These are phyloP conservation scores for Cephus spinipes DNA, from an alignment of 2,888 invertebrate species.

Conservation along the genomic window DNA sequence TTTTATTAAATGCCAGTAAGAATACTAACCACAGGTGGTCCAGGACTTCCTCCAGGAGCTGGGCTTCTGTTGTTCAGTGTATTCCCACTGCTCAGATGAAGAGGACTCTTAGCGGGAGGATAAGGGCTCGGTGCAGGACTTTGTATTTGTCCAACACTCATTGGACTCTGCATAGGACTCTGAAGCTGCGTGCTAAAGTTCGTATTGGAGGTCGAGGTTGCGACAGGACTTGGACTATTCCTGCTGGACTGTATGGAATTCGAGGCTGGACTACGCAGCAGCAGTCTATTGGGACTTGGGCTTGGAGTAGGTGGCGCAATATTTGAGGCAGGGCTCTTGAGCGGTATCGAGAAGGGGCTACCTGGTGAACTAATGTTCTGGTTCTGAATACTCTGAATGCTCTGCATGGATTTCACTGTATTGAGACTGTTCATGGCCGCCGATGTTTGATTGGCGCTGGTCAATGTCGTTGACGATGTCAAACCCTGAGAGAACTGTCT, in stretches of 20 bases:
- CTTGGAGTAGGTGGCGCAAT: conserved; percentile 64
- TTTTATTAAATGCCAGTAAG: neutral
- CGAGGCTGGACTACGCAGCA: conserved; percentile 62
- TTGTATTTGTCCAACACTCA: conserved; percentile 63
- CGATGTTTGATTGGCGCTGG: conserved; percentile 37
- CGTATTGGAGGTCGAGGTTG: conserved; percentile 51
- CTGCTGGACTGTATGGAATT: conserved; percentile 62
- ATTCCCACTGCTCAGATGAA: conserved; percentile 52
- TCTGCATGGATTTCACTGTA: conserved; percentile 60
- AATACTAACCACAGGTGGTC: conserved; percentile 60
- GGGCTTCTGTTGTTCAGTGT: conserved; percentile 62
- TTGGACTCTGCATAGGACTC: conserved; percentile 65
- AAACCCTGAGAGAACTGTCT: conserved; percentile 54
- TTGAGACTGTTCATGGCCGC: conserved; percentile 46
- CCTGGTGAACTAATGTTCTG: conserved; percentile 61
- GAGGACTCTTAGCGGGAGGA: conserved; percentile 64
- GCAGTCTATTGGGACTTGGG: conserved; percentile 61
- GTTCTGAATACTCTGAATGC: conserved; percentile 49
- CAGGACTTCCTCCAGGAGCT: conserved; percentile 63
- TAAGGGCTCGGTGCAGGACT: conserved; percentile 64
- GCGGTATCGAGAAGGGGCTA: conserved; percentile 63
- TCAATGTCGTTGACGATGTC: conserved; percentile 40
- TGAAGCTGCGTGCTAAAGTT: conserved; percentile 62
- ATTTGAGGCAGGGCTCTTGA: conserved; percentile 64
- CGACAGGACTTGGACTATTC: conserved; percentile 62